phyloP scores from a whole-genome alignment of 2,113 vertebrate species.

The Amphilophus citrinellus region DNA sequence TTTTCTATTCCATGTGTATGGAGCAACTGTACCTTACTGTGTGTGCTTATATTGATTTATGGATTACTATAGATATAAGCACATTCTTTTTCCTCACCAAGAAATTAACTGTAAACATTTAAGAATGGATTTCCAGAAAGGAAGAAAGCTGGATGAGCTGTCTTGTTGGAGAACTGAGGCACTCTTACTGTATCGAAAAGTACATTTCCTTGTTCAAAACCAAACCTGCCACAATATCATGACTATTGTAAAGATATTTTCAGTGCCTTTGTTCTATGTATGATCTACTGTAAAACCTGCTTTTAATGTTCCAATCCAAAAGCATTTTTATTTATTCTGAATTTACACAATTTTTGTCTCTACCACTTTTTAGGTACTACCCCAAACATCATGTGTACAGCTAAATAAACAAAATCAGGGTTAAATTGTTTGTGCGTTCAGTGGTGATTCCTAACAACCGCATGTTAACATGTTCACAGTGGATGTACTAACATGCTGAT shows the following conservation, averaged over 20 bases:
- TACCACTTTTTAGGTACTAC: slow-evolving; percentile 21
- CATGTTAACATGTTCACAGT: neutral
- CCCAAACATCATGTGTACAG: slow-evolving; percentile 31
- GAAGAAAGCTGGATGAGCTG: slow-evolving; percentile 8
- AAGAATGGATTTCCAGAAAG: neutral
- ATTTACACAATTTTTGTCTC: slow-evolving; percentile 21
- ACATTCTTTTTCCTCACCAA: slow-evolving; percentile 19
- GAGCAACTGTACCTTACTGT: slow-evolving; percentile 44
- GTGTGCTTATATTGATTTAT: slow-evolving; percentile 44
- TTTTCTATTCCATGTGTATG: slow-evolving; percentile 46
- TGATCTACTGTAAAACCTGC: slow-evolving; percentile 27
- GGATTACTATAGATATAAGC: slow-evolving; percentile 45
- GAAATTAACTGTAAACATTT: slow-evolving; percentile 10
- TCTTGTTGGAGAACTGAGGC: neutral
- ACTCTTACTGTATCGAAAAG: neutral
- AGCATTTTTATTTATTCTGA: slow-evolving; percentile 27
- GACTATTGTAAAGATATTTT: slow-evolving; percentile 33
- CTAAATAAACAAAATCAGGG: slow-evolving; percentile 69
- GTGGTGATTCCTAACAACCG: slow-evolving; percentile 29
- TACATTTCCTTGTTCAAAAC: neutral
- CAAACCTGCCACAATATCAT: slow-evolving; percentile 5
- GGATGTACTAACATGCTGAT: neutral
- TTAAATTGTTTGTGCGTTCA: slow-evolving; percentile 26
- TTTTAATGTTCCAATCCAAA: slow-evolving; percentile 34
- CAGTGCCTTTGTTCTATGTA: slow-evolving; percentile 60